Conservation (phyloP, 2,888 invertebrate genomes). For the Cryptosula pallasiana region DNA sequence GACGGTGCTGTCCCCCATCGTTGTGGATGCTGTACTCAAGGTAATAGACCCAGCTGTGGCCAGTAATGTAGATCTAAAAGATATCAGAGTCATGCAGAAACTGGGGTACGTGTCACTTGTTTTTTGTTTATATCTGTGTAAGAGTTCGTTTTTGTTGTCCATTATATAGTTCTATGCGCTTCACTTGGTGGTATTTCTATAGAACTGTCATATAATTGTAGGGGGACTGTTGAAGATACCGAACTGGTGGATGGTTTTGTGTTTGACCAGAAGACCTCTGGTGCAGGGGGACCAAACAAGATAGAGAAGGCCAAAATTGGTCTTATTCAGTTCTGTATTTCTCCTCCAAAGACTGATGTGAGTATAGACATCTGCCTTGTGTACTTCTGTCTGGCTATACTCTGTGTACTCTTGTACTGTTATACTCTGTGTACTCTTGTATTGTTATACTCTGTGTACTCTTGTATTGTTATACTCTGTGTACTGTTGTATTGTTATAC, state of each 20-base stretch:
- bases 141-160: no score
- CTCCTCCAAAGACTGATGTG: slow-evolving; percentile 93
- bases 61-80: slow-evolving; percentile 76
- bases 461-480: no score
- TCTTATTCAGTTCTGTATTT: slow-evolving; percentile 98
- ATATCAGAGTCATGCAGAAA: slow-evolving; percentile 94
- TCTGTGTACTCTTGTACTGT: no score
- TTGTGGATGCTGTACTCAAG: slow-evolving; percentile 91
- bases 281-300: slow-evolving; percentile 80
- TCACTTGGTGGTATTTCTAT: no score
- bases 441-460: no score
- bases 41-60: slow-evolving; percentile 67
- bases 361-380: no score
- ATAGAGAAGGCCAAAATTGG: slow-evolving; percentile 98
- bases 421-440: no score
- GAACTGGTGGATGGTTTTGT: slow-evolving; percentile 92
- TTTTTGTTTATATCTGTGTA: no score
- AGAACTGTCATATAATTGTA: no score
- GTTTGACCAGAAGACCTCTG: slow-evolving; percentile 80
- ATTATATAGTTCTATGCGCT: no score
- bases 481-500: no score
- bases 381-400: no score
- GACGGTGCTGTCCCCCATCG: slow-evolving; percentile 87
- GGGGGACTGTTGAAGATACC: slow-evolving; percentile 93
- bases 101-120: slow-evolving; percentile 66